phyloP scores from a whole-genome alignment of 2,797 vertebrate genomes.

The Tragopan temminckii region DNA sequence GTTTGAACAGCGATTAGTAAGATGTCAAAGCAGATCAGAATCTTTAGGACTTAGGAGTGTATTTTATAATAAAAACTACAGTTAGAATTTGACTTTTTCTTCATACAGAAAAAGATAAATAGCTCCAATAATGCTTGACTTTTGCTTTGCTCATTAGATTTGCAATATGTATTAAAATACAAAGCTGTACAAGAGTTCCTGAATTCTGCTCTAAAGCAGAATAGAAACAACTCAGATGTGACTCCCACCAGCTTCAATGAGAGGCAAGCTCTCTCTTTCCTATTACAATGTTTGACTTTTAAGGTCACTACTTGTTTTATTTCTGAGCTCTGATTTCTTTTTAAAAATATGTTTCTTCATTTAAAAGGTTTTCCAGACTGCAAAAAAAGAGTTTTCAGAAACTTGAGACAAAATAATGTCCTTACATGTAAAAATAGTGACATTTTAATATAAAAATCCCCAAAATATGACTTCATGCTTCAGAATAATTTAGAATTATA shows the following conservation, averaged over 20 bases:
- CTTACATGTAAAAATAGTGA: not conserved
- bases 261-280: not conserved
- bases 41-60: not conserved
- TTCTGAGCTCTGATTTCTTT: not conserved
- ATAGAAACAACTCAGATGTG: not conserved
- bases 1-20: constrained; percentile 7
- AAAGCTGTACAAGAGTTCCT: not conserved
- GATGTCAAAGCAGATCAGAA: constrained; percentile 25
- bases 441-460: not conserved
- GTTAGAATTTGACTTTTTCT: constrained; percentile 36
- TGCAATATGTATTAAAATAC: constrained; percentile 1
- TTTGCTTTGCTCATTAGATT: not conserved
- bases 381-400: not conserved
- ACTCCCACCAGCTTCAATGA: not conserved
- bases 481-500: not conserved
- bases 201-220: constrained; percentile 12
- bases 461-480: not conserved
- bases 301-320: not conserved
- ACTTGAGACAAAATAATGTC: not conserved
- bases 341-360: accelerated
- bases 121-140: not conserved
- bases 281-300: not conserved
- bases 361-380: not conserved
- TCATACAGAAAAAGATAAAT: constrained; percentile 39
- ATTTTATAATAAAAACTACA: constrained; percentile 23